phyloP scores from a whole-genome alignment of 2,888 invertebrate species.

The Thymelicus lineola region DNA sequence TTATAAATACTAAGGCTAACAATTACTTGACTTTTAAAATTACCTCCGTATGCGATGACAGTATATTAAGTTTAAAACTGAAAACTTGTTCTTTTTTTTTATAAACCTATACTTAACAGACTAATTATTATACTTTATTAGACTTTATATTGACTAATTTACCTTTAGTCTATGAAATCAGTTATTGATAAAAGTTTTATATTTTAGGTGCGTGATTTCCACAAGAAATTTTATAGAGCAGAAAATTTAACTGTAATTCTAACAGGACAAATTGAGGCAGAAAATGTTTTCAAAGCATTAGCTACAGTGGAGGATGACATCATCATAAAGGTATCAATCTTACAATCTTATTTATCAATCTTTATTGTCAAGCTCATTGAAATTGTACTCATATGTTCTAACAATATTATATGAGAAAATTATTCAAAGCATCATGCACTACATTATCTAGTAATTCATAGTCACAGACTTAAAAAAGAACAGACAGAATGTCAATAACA shows the following conservation, averaged over 20 bases:
- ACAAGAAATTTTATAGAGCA: conserved; percentile 94
- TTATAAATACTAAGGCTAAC: too few relatives aligned
- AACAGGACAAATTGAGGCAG: conserved; percentile 91
- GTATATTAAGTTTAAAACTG: too few relatives aligned
- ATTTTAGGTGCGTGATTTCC: conserved; percentile 89
- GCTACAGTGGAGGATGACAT: conserved; percentile 91
- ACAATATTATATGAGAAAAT: conserved; percentile 33
- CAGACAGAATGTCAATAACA: too few relatives aligned
- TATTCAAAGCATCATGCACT: too few relatives aligned
- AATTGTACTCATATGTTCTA: not conserved
- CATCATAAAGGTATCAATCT: conserved; percentile 83
- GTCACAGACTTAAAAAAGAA: too few relatives aligned
- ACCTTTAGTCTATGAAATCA: too few relatives aligned
- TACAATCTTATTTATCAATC: not conserved
- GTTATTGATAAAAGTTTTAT: conserved; percentile 17
- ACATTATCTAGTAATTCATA: too few relatives aligned
- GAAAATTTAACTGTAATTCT: conserved; percentile 95
- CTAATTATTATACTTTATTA: too few relatives aligned
- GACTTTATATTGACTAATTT: too few relatives aligned
- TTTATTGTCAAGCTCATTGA: not conserved
- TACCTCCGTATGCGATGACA: too few relatives aligned
- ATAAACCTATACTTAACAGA: not conserved
- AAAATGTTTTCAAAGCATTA: conserved; percentile 90
- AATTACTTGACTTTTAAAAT: too few relatives aligned
- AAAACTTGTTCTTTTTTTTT: not conserved